phyloP scores from a whole-genome alignment of 1,140 invertebrate genomes.

The Drosophila gunungcola region DNA sequence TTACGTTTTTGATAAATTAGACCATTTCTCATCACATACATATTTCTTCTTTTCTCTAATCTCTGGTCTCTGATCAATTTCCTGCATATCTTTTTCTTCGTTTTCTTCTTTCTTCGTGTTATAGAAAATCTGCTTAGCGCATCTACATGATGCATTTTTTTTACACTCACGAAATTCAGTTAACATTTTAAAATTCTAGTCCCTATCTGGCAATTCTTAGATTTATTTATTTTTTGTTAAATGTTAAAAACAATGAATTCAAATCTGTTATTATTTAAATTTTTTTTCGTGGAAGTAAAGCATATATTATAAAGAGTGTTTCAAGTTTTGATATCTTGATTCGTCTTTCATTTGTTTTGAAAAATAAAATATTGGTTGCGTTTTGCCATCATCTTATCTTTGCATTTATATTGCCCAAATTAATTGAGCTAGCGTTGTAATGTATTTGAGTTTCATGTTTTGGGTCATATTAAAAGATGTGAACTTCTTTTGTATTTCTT shows the following conservation, averaged over 20 bases:
- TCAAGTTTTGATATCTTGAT: not conserved
- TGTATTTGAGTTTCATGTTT: too few species aligned
- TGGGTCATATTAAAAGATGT: too few species aligned
- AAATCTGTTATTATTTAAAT: not conserved
- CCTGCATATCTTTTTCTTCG: not conserved
- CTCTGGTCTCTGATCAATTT: not conserved
- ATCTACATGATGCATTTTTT: not conserved
- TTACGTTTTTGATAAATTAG: not conserved
- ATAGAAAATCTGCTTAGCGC: not conserved
- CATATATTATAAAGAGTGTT: not conserved
- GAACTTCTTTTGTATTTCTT: too few species aligned
- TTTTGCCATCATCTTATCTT: too few species aligned
- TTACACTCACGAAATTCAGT: not conserved
- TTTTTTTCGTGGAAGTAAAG: not conserved
- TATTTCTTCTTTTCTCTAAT: too few species aligned
- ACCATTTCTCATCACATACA: not conserved
- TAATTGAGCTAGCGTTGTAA: too few species aligned
- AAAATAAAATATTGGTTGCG: not conserved
- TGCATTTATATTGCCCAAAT: too few species aligned
- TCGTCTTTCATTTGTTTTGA: conserved; percentile 1
- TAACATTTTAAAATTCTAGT: not conserved
- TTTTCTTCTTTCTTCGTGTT: not conserved
- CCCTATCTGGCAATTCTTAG: not conserved
- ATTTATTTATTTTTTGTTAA: too few species aligned
- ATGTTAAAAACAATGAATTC: too few species aligned